Percentiles rank a stretch among this genome's conserved stretches.
These are phyloP conservation scores for Trachythela sp. DNA, from an alignment of 64 coral and sea anemone species.

Conservation along the genomic window DNA sequence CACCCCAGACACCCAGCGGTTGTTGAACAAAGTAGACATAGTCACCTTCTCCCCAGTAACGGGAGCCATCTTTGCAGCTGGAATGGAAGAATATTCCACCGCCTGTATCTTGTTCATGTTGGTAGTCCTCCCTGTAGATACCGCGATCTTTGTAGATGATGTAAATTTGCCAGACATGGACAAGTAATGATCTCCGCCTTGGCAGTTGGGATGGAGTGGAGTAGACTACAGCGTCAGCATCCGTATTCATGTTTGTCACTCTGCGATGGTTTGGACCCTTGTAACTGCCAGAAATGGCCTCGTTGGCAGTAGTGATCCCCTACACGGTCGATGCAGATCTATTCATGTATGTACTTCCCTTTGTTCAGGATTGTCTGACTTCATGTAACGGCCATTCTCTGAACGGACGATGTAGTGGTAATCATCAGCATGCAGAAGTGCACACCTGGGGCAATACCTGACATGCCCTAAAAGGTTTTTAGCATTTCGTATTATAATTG, in stretches of 20 bases:
- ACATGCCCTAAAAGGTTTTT: background rate
- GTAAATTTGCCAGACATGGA: constrained; percentile 16
- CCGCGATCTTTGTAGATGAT: constrained; percentile 10
- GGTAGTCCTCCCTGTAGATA: background rate
- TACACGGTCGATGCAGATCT: background rate
- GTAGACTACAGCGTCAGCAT: constrained; percentile 28
- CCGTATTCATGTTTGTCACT: constrained; percentile 28
- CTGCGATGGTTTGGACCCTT: constrained; percentile 4
- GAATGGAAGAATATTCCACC: background rate
- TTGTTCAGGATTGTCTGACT: background rate
- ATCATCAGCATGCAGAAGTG: constrained; percentile 14
- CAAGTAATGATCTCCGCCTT: constrained; percentile 27
- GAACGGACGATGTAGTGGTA: constrained; percentile 36
- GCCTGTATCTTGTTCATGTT: constrained; percentile 32
- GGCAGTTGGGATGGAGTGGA: constrained; percentile 29
- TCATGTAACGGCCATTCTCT: constrained; percentile 35
- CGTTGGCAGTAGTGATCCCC: constrained; percentile 11
- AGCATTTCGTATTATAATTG: background rate
- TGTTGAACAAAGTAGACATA: constrained; percentile 43
- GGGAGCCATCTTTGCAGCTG: constrained; percentile 7
- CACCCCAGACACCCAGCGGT: constrained; percentile 19
- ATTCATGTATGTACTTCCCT: background rate
- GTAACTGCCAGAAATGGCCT: constrained; percentile 12
- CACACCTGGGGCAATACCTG: background rate
- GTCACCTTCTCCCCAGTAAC: constrained; percentile 17